These are phyloP conservation scores for Harlomillsia oculata DNA, from an alignment of 1,140 invertebrate genomes.

Conservation along the genomic window DNA sequence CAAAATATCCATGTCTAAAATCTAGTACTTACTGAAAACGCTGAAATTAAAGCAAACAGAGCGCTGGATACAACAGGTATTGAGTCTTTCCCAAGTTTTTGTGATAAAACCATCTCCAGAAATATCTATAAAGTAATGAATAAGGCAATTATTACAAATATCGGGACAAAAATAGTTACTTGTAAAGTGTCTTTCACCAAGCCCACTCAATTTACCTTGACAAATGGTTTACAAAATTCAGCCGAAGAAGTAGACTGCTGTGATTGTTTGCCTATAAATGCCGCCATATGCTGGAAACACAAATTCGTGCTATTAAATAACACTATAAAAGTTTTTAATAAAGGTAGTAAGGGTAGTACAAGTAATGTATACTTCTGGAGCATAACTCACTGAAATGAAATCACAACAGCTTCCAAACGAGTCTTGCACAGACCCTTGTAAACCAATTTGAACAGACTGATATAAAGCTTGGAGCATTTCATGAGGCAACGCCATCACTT, in stretches of 20 bases:
- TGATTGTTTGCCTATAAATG: constrained; percentile 16
- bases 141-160: constrained; percentile 17
- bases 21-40: constrained; percentile 24
- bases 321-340: no score
- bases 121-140: constrained; percentile 45
- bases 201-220: constrained; percentile 56
- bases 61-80: constrained; percentile 51
- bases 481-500: constrained; percentile 46
- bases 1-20: background rate
- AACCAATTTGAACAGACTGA: constrained; percentile 55
- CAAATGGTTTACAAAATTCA: constrained; percentile 52
- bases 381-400: constrained; percentile 50
- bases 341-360: constrained; percentile 35
- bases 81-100: constrained; percentile 57
- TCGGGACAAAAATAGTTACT: constrained; percentile 3
- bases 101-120: constrained; percentile 56
- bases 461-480: constrained; percentile 53
- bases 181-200: background rate
- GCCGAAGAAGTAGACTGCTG: constrained; percentile 42
- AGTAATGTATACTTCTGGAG: constrained; percentile 23
- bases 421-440: constrained; percentile 56
- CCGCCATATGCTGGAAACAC: constrained; percentile 18
- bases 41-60: constrained; percentile 57
- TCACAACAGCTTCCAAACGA: constrained; percentile 55
- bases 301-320: background rate